Percentiles rank a stretch among this genome's conserved stretches.
Evolutionary conservation across 2,113 vertebrate species (phyloP).

Genomic region (Fulmarus glacialis): DNA sequence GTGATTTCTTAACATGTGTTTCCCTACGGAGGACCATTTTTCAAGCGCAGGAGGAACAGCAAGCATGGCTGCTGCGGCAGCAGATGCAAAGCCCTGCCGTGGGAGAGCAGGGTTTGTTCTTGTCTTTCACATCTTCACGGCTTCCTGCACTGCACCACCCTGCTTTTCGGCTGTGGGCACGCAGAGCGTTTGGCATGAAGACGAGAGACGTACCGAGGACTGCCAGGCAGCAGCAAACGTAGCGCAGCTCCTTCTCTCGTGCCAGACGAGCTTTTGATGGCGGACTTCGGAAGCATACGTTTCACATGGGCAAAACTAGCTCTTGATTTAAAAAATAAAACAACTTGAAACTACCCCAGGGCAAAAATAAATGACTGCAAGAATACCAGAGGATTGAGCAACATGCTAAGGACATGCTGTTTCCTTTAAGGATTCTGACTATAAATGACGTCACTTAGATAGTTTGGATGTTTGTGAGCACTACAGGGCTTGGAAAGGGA

Average conservation of each 20-base stretch:
- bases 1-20: neutral
- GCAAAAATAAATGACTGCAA: neutral
- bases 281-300: neutral
- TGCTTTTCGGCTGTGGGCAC: neutral
- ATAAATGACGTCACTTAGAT: conserved; percentile 41
- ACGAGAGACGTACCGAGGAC: neutral
- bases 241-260: neutral
- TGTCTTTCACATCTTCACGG: neutral
- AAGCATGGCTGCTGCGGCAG: neutral
- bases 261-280: neutral
- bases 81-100: neutral
- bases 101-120: neutral
- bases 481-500: conserved; percentile 30
- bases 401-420: conserved; percentile 47
- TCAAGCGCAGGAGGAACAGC: neutral
- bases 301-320: neutral
- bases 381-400: conserved; percentile 51
- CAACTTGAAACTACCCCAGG: neutral
- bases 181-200: neutral
- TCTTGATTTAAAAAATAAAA: neutral
- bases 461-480: conserved; percentile 35
- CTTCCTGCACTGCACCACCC: neutral
- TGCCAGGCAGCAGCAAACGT: neutral
- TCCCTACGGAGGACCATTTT: neutral
- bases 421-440: conserved; percentile 45